phyloP scores from a whole-genome alignment of 2,797 vertebrate species.

The Tenualosa thibaudeaui region DNA sequence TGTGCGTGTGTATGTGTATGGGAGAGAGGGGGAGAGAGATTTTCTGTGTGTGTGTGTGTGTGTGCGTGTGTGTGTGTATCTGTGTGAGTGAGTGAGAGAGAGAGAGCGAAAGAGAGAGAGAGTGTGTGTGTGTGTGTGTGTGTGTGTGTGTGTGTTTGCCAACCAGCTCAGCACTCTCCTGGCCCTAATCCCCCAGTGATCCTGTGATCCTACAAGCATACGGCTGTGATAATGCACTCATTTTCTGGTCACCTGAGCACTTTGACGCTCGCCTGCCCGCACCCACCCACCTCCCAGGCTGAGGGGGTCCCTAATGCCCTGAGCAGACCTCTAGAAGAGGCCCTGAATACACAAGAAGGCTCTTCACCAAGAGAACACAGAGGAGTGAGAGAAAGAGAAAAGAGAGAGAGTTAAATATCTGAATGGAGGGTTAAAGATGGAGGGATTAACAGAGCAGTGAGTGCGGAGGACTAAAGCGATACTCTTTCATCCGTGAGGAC shows the following conservation, averaged over 20 bases:
- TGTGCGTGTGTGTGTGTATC: not conserved
- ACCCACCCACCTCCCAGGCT: conserved; percentile 41
- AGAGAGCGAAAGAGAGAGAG: not conserved
- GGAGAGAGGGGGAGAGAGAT: no score
- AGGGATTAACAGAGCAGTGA: conserved; percentile 67
- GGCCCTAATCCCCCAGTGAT: conserved; percentile 72
- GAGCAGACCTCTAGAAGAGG: conserved; percentile 47
- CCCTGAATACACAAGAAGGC: conserved; percentile 61
- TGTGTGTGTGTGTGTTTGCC: conserved; percentile 59
- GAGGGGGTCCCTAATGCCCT: conserved; percentile 56
- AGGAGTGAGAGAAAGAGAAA: conserved; percentile 68
- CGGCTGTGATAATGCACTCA: conserved; percentile 73
- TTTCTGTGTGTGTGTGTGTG: conserved; percentile 9
- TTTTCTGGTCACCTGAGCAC: conserved; percentile 80
- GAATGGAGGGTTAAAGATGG: conserved; percentile 71
- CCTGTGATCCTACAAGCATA: conserved; percentile 73
- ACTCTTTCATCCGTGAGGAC: conserved; percentile 71
- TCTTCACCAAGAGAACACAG: conserved; percentile 55
- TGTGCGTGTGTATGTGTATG: conserved; percentile 4
- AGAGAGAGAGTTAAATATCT: conserved; percentile 77
- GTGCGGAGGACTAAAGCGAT: conserved; percentile 67
- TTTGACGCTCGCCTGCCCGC: conserved; percentile 61
- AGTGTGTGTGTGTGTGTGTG: conserved; percentile 24
- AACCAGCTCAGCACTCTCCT: conserved; percentile 68
- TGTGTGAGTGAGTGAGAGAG: not conserved